These are phyloP conservation scores for Brachyhypopomus gauderio DNA, from an alignment of 2,113 vertebrate species.

Conservation along the genomic window DNA sequence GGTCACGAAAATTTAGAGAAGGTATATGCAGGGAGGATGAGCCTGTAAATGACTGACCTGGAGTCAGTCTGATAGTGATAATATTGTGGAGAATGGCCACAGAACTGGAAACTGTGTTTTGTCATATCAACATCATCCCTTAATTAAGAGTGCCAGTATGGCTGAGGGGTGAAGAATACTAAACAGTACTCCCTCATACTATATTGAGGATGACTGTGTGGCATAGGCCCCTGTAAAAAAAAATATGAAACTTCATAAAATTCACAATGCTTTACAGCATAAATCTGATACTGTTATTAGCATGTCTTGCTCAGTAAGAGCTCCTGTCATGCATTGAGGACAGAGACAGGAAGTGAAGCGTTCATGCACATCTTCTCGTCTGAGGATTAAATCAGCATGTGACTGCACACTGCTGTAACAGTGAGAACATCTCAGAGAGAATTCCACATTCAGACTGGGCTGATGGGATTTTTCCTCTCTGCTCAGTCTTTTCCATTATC, in stretches of 20 bases:
- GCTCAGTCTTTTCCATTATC: slow-evolving; percentile 49
- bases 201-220: too few relatives aligned
- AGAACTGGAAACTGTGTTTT: too few relatives aligned
- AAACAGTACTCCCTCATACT: too few relatives aligned
- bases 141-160: too few relatives aligned
- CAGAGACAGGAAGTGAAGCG: background rate
- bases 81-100: too few relatives aligned
- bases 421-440: slow-evolving; percentile 44
- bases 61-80: too few relatives aligned
- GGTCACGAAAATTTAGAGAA: too few relatives aligned
- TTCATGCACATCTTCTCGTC: slow-evolving; percentile 33
- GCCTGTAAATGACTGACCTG: too few relatives aligned
- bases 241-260: background rate
- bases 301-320: background rate
- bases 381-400: slow-evolving; percentile 43
- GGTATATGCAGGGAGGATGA: too few relatives aligned
- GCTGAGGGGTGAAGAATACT: too few relatives aligned
- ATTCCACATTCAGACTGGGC: slow-evolving; percentile 53
- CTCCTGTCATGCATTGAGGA: background rate
- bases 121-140: too few relatives aligned
- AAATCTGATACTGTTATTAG: background rate
- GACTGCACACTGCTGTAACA: slow-evolving; percentile 29
- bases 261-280: background rate
- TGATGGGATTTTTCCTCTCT: slow-evolving; percentile 41
- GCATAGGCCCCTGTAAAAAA: too few relatives aligned